Evolutionary conservation across 2,888 invertebrate species (phyloP).

Genomic region (Drosophila setosimentum): DNA sequence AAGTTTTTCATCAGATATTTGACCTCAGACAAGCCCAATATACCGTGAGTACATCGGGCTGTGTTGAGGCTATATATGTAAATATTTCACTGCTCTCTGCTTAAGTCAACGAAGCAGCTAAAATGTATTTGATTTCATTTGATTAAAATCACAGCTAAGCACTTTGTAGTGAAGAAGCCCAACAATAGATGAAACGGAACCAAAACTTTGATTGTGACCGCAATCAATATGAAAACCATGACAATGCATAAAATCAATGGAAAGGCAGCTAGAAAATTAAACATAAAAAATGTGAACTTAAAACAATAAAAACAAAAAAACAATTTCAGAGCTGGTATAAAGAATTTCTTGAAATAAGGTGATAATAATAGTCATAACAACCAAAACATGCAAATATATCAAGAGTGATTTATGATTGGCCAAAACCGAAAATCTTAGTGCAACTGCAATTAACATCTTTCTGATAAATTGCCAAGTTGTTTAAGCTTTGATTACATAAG

Average conservation of each 20-base stretch:
- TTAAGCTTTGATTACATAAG: not conserved
- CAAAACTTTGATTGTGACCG: slow-evolving; percentile 2
- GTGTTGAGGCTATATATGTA: slow-evolving; percentile 4
- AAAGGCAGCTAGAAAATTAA: slow-evolving; percentile 27
- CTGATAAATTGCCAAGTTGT: not conserved
- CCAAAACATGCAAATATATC: not conserved
- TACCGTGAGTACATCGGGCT: slow-evolving; percentile 5
- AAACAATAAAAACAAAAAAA: slow-evolving; percentile 31
- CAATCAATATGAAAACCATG: slow-evolving; percentile 25
- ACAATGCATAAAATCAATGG: slow-evolving; percentile 56
- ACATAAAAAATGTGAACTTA: slow-evolving; percentile 29
- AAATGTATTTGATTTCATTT: slow-evolving; percentile 38
- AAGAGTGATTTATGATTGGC: not conserved
- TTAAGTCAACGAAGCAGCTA: slow-evolving; percentile 36
- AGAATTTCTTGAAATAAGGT: not conserved
- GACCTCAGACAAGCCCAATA: not conserved
- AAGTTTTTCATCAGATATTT: slow-evolving; percentile 13
- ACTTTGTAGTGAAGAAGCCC: slow-evolving; percentile 20
- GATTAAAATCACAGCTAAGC: slow-evolving; percentile 32
- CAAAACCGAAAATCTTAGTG: not conserved
- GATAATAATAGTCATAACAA: not conserved
- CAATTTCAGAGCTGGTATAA: not conserved
- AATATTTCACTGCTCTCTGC: not conserved
- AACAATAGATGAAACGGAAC: slow-evolving; percentile 12
- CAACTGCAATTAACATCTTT: not conserved